phyloP scores from a whole-genome alignment of 2,888 invertebrate genomes.

The Dexiosoma caninum region DNA sequence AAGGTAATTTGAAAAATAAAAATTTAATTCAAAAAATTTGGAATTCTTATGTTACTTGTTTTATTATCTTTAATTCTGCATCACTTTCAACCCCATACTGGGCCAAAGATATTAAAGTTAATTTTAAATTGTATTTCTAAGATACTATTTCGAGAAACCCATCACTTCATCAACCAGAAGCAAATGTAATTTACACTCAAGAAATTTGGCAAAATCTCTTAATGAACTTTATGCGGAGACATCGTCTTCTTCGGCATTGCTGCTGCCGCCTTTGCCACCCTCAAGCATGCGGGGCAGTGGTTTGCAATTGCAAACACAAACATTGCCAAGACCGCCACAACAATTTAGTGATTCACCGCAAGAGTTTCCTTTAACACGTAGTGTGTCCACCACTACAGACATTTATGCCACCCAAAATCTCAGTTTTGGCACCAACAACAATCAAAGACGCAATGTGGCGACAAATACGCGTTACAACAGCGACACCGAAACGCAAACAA shows the following conservation, averaged over 20 bases:
- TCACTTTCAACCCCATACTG: background rate
- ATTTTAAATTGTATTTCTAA: constrained; percentile 56
- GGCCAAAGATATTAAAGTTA: background rate
- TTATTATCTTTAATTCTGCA: background rate
- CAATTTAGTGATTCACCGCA: constrained; percentile 71
- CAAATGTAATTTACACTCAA: constrained; percentile 75
- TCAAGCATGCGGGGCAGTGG: constrained; percentile 59
- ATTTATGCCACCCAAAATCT: constrained; percentile 69
- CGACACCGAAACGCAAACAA: constrained; percentile 50
- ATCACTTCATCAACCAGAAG: constrained; percentile 64
- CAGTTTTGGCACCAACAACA: constrained; percentile 46
- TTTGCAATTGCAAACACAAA: constrained; percentile 59
- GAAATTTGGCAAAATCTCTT: constrained; percentile 76
- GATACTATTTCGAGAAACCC: constrained; percentile 76
- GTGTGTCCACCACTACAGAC: constrained; percentile 77
- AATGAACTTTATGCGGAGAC: constrained; percentile 76
- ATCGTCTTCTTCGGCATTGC: constrained; percentile 64
- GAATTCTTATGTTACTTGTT: no score
- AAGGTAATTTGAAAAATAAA: constrained; percentile 65
- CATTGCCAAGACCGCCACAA: constrained; percentile 64
- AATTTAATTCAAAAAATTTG: background rate
- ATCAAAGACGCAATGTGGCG: constrained; percentile 70
- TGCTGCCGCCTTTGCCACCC: constrained; percentile 64
- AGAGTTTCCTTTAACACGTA: constrained; percentile 76
- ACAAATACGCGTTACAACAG: constrained; percentile 68